A percentile compares a stretch with the other conserved stretches of the same genome.
These are phyloP conservation scores for Aurelia aurita DNA, from an alignment of 30 jellyfish, hydroid and myxozoan species.

Conservation along the genomic window DNA sequence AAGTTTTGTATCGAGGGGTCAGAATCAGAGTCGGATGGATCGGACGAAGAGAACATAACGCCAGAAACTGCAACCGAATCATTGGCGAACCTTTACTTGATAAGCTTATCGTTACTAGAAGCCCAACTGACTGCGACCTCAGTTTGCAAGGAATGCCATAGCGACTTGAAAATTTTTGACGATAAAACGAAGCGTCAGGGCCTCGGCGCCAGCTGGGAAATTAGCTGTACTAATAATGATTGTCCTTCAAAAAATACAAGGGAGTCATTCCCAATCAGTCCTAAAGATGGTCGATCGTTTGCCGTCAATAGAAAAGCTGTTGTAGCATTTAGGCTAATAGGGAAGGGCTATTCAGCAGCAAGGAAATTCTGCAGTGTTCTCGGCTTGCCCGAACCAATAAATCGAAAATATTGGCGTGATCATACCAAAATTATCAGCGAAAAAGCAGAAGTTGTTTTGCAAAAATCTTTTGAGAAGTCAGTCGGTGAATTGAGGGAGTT, in stretches of 20 bases:
- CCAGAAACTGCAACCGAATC: too few species aligned
- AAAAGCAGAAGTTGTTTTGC: not conserved
- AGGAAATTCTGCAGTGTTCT: constrained; percentile 1
- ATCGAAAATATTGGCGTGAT: not conserved
- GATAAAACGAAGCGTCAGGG: too few species aligned
- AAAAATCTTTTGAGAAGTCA: not conserved
- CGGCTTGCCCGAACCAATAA: not conserved
- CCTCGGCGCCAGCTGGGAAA: too few species aligned
- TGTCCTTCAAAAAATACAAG: not conserved
- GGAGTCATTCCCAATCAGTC: not conserved
- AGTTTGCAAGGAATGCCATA: too few species aligned
- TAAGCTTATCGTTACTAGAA: too few species aligned
- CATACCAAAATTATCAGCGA: too few species aligned
- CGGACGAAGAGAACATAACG: too few species aligned
- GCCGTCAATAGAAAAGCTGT: not conserved
- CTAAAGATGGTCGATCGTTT: not conserved
- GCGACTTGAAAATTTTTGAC: too few species aligned
- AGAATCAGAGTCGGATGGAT: too few species aligned
- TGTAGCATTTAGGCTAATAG: constrained; percentile 7
- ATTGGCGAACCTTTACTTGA: too few species aligned
- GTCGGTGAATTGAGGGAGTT: not conserved
- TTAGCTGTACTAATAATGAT: not conserved
- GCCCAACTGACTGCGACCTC: too few species aligned
- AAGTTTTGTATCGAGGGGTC: too few species aligned
- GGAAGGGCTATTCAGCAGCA: constrained; percentile 36